A percentile compares a stretch with the other conserved stretches of the same genome.
Conservation (phyloP, 2,888 invertebrate species). For the Seladonia tumulorum region DNA sequence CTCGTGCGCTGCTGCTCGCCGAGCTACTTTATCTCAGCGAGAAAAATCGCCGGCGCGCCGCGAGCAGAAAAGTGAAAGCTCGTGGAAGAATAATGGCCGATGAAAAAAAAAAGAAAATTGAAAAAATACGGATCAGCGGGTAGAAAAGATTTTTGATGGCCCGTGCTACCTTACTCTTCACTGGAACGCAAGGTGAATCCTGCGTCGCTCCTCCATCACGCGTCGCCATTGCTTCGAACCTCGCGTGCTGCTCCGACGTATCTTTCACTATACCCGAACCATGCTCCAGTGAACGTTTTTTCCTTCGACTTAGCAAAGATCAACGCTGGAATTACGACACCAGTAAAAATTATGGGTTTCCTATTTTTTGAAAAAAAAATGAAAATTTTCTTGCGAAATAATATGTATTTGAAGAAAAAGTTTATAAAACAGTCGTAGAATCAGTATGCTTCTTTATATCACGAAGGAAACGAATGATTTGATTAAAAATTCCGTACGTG, state of each 20-base stretch:
- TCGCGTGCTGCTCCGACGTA: background rate
- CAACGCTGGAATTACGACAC: background rate
- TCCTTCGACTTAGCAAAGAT: background rate
- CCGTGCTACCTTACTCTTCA: background rate
- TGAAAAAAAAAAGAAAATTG: background rate
- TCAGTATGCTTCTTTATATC: background rate
- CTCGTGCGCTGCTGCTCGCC: background rate
- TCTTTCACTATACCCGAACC: background rate
- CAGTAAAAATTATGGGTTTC: background rate
- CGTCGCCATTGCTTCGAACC: background rate
- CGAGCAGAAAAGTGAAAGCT: slow-evolving; percentile 18
- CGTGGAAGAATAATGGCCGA: background rate
- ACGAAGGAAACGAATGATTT: background rate
- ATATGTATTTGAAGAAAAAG: background rate
- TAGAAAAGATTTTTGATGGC: background rate
- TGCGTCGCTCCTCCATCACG: background rate
- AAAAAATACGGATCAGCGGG: background rate
- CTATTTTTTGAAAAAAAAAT: background rate
- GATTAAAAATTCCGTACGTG: background rate
- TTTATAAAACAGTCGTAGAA: background rate
- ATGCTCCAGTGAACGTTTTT: background rate
- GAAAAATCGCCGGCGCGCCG: slow-evolving; percentile 18
- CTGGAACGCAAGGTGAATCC: background rate
- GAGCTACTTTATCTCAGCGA: slow-evolving; percentile 3
- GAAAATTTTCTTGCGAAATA: background rate